A percentile compares a stretch with the other conserved stretches of the same genome.
Conservation (phyloP, 2,888 invertebrate genomes). For the Diploptera punctata region DNA sequence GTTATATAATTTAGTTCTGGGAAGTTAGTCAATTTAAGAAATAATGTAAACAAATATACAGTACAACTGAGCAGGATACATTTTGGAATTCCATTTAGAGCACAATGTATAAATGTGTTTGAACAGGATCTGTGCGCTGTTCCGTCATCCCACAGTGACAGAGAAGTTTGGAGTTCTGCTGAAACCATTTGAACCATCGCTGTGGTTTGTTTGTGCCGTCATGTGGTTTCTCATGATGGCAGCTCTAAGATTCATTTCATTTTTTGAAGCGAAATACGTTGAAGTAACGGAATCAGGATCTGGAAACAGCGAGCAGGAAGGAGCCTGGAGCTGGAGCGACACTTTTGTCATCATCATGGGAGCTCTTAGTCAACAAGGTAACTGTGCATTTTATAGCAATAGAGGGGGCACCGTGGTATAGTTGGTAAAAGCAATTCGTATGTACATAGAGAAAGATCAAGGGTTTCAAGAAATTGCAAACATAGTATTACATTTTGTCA, state of each 20-base stretch:
- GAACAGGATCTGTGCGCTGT: conserved; percentile 60
- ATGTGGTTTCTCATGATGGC: conserved; percentile 30
- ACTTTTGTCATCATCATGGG: conserved; percentile 63
- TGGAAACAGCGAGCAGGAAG: background rate
- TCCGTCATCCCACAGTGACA: conserved; percentile 73
- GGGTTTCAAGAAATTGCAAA: too few relatives aligned
- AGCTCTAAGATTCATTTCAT: conserved; percentile 24
- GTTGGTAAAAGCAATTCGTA: background rate
- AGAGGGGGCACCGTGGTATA: background rate
- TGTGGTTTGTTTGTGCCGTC: conserved; percentile 65
- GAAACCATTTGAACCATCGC: conserved; percentile 67
- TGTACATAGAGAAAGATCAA: background rate
- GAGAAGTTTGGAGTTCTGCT: conserved; percentile 74
- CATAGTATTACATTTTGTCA: too few relatives aligned
- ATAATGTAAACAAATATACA: too few relatives aligned
- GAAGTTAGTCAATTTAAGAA: too few relatives aligned
- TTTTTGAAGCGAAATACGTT: conserved; percentile 16
- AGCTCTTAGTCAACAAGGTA: conserved; percentile 68
- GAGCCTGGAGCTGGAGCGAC: conserved; percentile 50
- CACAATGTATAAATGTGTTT: too few relatives aligned
- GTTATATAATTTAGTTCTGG: too few relatives aligned
- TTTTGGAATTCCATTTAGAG: too few relatives aligned
- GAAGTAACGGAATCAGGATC: background rate
- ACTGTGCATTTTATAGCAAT: conserved; percentile 36
- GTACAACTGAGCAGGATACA: too few relatives aligned